A percentile compares a stretch with the other conserved stretches of the same genome.
Evolutionary conservation across 2,113 vertebrate genomes (phyloP).

Genomic region (Nycticorax nycticorax): DNA sequence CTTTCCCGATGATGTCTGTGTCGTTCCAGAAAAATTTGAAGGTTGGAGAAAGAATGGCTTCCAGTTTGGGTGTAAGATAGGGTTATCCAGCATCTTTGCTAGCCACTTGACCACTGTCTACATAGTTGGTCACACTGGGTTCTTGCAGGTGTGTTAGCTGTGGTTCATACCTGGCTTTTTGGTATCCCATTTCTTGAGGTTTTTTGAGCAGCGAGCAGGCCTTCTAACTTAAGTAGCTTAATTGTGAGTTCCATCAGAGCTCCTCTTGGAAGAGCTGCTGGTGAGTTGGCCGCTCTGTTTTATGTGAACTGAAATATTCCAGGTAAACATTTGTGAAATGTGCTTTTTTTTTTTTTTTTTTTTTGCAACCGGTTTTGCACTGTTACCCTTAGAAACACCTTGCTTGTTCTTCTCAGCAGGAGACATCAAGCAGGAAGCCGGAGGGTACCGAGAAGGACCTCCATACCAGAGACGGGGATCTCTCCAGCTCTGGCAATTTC

Average conservation of each 20-base stretch:
- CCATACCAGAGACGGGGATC: slow-evolving; percentile 95
- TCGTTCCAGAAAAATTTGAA: slow-evolving; percentile 96
- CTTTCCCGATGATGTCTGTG: slow-evolving; percentile 86
- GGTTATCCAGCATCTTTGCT: background rate
- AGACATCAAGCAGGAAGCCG: slow-evolving; percentile 91
- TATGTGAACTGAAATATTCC: background rate
- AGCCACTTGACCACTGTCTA: background rate
- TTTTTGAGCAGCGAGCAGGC: background rate
- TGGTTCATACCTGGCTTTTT: background rate
- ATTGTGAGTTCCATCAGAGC: background rate
- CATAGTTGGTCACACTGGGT: fast-evolving
- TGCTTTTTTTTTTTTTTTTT: background rate
- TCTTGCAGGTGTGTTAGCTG: background rate
- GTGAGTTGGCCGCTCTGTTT: background rate
- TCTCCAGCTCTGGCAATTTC: slow-evolving; percentile 97
- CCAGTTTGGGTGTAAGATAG: background rate
- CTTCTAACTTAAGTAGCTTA: background rate
- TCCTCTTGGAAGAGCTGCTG: background rate
- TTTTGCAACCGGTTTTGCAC: background rate
- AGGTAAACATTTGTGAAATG: background rate
- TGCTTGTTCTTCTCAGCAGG: slow-evolving; percentile 63
- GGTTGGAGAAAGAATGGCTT: slow-evolving; percentile 72
- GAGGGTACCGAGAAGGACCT: slow-evolving; percentile 84
- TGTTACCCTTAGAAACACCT: background rate
- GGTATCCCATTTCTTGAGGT: background rate